Evolutionary conservation across 2,888 invertebrate species (phyloP).

Genomic region (Stenoptilia bipunctidactyla): DNA sequence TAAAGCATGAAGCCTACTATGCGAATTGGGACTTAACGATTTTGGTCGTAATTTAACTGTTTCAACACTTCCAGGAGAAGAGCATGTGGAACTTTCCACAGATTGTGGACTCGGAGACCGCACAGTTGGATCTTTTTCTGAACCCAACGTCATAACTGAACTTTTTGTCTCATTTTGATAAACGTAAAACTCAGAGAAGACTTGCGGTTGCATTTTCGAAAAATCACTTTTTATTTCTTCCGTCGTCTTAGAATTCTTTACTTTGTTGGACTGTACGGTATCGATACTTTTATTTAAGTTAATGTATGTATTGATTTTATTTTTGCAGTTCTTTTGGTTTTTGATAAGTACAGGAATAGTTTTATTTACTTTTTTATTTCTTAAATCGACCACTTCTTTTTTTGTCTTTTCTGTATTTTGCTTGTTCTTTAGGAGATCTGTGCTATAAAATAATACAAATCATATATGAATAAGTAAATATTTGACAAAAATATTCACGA

Average conservation of each 20-base stretch:
- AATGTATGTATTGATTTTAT: slow-evolving; percentile 7
- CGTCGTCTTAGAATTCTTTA: neutral
- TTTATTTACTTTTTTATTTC: too few relatives aligned
- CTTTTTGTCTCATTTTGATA: slow-evolving; percentile 27
- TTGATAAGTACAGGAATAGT: too few relatives aligned
- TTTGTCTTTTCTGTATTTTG: too few relatives aligned
- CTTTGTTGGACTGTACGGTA: slow-evolving; percentile 12
- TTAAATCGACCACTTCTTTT: too few relatives aligned
- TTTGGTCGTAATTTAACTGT: neutral
- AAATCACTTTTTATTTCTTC: slow-evolving; percentile 22
- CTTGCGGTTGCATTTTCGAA: slow-evolving; percentile 23
- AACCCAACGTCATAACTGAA: slow-evolving; percentile 15
- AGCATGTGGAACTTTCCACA: slow-evolving; percentile 43
- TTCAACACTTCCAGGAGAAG: slow-evolving; percentile 21
- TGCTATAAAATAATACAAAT: too few relatives aligned
- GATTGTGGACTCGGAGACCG: slow-evolving; percentile 28
- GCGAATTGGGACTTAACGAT: neutral
- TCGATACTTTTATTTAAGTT: slow-evolving; percentile 21
- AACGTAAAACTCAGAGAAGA: neutral
- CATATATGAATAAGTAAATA: too few relatives aligned
- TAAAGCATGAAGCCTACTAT: too few relatives aligned
- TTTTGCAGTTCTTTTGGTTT: too few relatives aligned
- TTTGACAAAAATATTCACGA: slow-evolving; percentile 1
- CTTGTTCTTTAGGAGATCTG: too few relatives aligned
- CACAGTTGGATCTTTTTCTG: slow-evolving; percentile 15